phyloP scores from a whole-genome alignment of 92 coral and sea anemone species.

The Palythoa grandis region DNA sequence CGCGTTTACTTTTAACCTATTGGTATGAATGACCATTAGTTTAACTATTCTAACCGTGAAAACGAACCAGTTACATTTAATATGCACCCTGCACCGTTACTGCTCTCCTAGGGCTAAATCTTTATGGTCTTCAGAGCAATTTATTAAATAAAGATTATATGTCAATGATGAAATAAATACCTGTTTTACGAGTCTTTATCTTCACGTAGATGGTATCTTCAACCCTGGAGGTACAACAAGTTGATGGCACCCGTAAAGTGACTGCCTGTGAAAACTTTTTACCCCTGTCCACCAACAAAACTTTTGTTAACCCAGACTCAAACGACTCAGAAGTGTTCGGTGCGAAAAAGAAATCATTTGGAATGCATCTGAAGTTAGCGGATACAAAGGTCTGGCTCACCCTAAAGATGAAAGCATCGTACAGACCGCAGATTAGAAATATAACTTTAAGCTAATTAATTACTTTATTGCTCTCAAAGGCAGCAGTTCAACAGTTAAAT shows the following conservation, averaged over 20 bases:
- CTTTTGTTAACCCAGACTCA: not conserved
- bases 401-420: not conserved
- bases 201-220: constrained; percentile 30
- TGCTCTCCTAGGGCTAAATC: too few relatives aligned
- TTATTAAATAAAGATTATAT: not conserved
- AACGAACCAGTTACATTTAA: too few relatives aligned
- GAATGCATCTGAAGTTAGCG: constrained; percentile 19
- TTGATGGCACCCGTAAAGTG: constrained; percentile 10
- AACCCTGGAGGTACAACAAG: not conserved
- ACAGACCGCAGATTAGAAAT: too few relatives aligned
- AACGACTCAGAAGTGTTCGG: constrained; percentile 23
- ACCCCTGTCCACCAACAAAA: constrained; percentile 15
- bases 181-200: not conserved
- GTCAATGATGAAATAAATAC: not conserved
- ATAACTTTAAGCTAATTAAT: too few relatives aligned
- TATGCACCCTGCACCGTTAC: too few relatives aligned
- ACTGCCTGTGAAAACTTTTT: constrained; percentile 5
- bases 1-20: too few relatives aligned
- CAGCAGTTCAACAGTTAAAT: too few relatives aligned
- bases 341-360: constrained; percentile 31
- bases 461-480: too few relatives aligned
- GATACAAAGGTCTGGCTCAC: constrained; percentile 13
- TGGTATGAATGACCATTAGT: too few relatives aligned
- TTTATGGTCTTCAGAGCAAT: too few relatives aligned
- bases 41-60: too few relatives aligned